Conservation (phyloP, 2,888 invertebrate genomes). For the Amphipoea lucens region DNA sequence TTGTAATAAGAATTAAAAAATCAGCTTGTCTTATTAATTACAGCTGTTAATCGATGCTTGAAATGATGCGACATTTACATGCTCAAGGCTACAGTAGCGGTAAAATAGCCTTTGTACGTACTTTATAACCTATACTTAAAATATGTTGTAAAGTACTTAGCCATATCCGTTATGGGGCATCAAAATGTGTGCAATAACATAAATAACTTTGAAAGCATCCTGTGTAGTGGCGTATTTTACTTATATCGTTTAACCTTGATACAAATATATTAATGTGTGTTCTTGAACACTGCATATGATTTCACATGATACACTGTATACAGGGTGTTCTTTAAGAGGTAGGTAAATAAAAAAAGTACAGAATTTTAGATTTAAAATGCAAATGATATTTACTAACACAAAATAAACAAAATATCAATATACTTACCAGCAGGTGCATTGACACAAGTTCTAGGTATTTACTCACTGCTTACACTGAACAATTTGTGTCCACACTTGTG, state of each 20-base stretch:
- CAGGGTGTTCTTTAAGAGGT: not conserved
- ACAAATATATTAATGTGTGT: not conserved
- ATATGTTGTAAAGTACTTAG: slow-evolving; percentile 59
- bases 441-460: slow-evolving; percentile 34
- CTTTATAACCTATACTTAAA: slow-evolving; percentile 58
- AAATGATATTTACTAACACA: slow-evolving; percentile 1
- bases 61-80: slow-evolving; percentile 61
- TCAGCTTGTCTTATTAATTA: slow-evolving; percentile 53
- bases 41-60: slow-evolving; percentile 56
- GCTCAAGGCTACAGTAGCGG: slow-evolving; percentile 54
- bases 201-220: slow-evolving; percentile 47
- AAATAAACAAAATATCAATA: slow-evolving; percentile 22
- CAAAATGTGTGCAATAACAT: slow-evolving; percentile 48
- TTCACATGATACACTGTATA: slow-evolving; percentile 25
- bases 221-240: slow-evolving; percentile 18
- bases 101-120: slow-evolving; percentile 52
- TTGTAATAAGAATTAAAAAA: slow-evolving; percentile 43
- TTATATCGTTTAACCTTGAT: slow-evolving; percentile 42
- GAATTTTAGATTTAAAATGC: not conserved
- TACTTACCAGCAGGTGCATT: slow-evolving; percentile 33
- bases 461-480: slow-evolving; percentile 15
- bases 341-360: not conserved
- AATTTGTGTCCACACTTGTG: slow-evolving; percentile 21
- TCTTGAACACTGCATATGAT: slow-evolving; percentile 7
- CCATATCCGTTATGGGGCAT: slow-evolving; percentile 58